A percentile compares a stretch with the other conserved stretches of the same genome.
phyloP scores from a whole-genome alignment of 2,888 invertebrate species.

The Plutella xylostella region DNA sequence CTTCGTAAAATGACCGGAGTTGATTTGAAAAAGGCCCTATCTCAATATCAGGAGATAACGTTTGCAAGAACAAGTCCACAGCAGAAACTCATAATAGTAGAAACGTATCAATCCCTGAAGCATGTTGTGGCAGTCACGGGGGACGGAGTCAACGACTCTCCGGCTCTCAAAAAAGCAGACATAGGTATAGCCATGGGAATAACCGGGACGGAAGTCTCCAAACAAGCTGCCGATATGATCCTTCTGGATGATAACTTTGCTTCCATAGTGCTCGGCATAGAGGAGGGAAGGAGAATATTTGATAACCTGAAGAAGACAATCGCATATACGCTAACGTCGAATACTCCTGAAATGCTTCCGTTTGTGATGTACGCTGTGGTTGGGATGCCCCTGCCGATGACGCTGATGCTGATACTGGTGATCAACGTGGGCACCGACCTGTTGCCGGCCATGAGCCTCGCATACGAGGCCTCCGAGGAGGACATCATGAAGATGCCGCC shows the following conservation, averaged over 20 bases:
- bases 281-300: constrained; percentile 85
- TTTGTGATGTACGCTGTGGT: constrained; percentile 80
- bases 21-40: constrained; percentile 70
- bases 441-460: constrained; percentile 82
- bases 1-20: constrained; percentile 66
- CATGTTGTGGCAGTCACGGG: constrained; percentile 90
- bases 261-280: constrained; percentile 87
- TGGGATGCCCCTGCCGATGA: constrained; percentile 80
- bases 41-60: constrained; percentile 75
- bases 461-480: constrained; percentile 80
- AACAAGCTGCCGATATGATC: constrained; percentile 94
- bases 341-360: constrained; percentile 87
- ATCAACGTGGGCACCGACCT: constrained; percentile 86
- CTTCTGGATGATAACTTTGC: constrained; percentile 90
- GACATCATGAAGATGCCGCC: constrained; percentile 78
- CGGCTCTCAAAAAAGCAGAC: constrained; percentile 87
- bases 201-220: constrained; percentile 81
- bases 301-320: constrained; percentile 90
- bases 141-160: constrained; percentile 91
- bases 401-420: constrained; percentile 70
- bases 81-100: constrained; percentile 77
- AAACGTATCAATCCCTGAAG: constrained; percentile 82
- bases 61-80: constrained; percentile 80
- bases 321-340: constrained; percentile 85
- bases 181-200: constrained; percentile 87